Evolutionary conservation across 2,797 vertebrate species (phyloP).

Genomic region (Antennarius maculatus): DNA sequence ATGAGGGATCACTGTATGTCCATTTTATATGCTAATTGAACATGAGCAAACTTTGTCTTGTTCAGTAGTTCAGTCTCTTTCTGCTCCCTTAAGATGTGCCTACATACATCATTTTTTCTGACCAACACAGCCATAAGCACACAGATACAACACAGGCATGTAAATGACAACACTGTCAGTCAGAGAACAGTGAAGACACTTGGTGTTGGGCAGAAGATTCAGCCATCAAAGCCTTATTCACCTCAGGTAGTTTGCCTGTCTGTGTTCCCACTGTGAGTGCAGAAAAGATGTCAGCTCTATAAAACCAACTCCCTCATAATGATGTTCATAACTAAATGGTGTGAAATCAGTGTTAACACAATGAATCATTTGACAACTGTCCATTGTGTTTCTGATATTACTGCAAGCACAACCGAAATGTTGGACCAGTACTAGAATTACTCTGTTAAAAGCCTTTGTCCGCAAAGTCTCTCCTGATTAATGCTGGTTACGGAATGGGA

Average conservation of each 20-base stretch:
- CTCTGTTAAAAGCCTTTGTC: constrained; percentile 15
- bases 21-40: too few species aligned
- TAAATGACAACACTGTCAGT: too few species aligned
- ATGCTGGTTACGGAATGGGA: constrained; percentile 25
- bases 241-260: not conserved
- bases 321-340: not conserved
- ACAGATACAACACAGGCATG: too few species aligned
- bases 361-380: not conserved
- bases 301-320: not conserved
- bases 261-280: constrained; percentile 14
- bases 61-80: too few species aligned
- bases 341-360: not conserved
- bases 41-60: too few species aligned
- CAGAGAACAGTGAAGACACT: too few species aligned
- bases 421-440: not conserved
- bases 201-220: too few species aligned
- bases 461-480: constrained; percentile 23
- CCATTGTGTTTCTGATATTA: not conserved
- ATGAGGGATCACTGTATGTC: too few species aligned
- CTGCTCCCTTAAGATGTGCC: too few species aligned
- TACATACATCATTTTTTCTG: too few species aligned
- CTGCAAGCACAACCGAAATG: not conserved
- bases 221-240: not conserved
- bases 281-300: constrained; percentile 24
- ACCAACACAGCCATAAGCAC: too few species aligned